Percentiles rank a stretch among this genome's conserved stretches.
Evolutionary conservation across 92 coral and sea anemone genomes (phyloP).

Genomic region (Zoanthus solanderi): DNA sequence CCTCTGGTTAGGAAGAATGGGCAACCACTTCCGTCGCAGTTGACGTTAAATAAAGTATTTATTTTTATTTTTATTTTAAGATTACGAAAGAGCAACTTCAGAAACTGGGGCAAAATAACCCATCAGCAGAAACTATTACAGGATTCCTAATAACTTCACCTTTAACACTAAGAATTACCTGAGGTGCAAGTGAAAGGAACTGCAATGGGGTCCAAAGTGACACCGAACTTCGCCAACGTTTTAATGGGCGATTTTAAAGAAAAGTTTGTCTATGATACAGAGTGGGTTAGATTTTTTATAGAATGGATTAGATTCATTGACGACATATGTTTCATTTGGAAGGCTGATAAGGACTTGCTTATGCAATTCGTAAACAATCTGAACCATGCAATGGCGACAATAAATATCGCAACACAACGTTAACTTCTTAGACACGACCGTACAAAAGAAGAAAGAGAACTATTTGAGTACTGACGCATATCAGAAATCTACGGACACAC

Average conservation of each 20-base stretch:
- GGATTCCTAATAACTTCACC: constrained; percentile 6
- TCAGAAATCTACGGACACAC: constrained; percentile 24
- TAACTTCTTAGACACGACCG: constrained; percentile 11
- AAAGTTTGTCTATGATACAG: not conserved
- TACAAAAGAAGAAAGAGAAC: not conserved
- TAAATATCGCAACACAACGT: constrained; percentile 11
- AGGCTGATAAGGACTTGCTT: not conserved
- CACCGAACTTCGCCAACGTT: constrained; percentile 7
- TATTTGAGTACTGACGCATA: not conserved
- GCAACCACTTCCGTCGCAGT: no score
- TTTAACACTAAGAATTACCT: not conserved
- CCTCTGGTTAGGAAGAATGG: no score
- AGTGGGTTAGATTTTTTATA: not conserved
- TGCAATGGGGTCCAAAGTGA: constrained; percentile 2
- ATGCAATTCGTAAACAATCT: not conserved
- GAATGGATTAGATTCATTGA: constrained; percentile 3
- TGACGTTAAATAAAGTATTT: no score
- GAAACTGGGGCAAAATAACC: not conserved
- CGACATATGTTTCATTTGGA: not conserved
- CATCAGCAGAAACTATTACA: constrained; percentile 6
- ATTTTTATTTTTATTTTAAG: not conserved
- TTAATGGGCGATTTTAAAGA: not conserved
- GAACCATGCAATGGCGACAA: not conserved
- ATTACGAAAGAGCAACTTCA: constrained; percentile 16
- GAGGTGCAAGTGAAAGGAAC: not conserved